Evolutionary conservation across 2,113 vertebrate species (phyloP).

Genomic region (Carassius auratus): DNA sequence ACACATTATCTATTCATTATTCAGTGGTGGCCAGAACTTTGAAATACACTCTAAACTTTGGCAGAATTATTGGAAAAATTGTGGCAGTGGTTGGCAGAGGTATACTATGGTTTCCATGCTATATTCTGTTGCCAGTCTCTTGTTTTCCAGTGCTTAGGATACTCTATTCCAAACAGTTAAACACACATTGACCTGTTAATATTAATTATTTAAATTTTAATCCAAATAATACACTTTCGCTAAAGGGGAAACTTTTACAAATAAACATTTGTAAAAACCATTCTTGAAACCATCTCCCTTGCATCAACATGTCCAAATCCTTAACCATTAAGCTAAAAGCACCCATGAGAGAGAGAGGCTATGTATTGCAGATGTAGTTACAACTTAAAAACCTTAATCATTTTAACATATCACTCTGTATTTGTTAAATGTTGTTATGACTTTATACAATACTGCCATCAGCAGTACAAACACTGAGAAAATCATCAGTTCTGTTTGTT

Average conservation of each 20-base stretch:
- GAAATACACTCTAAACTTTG: not conserved
- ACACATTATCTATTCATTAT: not conserved
- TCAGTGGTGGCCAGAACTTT: not conserved
- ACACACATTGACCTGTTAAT: not conserved
- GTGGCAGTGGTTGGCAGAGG: not conserved
- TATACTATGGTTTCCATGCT: not conserved
- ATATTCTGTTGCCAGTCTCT: not conserved
- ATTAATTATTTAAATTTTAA: not conserved
- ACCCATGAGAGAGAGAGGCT: not conserved
- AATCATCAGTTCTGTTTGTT: not conserved
- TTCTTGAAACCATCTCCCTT: too few species aligned
- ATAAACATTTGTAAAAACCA: not conserved
- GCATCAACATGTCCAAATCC: not conserved
- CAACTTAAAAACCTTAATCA: not conserved
- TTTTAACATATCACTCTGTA: not conserved
- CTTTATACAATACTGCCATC: constrained; percentile 16
- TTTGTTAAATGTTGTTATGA: not conserved
- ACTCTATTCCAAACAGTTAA: not conserved
- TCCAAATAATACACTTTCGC: not conserved
- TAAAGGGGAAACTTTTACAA: not conserved
- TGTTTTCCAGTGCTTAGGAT: not conserved
- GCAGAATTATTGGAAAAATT: not conserved
- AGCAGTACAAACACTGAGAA: constrained; percentile 5
- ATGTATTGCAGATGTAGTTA: not conserved
- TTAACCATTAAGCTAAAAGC: not conserved